A percentile compares a stretch with the other conserved stretches of the same genome.
phyloP scores from a whole-genome alignment of 2,797 vertebrate genomes.

The Nannoperca australis region DNA sequence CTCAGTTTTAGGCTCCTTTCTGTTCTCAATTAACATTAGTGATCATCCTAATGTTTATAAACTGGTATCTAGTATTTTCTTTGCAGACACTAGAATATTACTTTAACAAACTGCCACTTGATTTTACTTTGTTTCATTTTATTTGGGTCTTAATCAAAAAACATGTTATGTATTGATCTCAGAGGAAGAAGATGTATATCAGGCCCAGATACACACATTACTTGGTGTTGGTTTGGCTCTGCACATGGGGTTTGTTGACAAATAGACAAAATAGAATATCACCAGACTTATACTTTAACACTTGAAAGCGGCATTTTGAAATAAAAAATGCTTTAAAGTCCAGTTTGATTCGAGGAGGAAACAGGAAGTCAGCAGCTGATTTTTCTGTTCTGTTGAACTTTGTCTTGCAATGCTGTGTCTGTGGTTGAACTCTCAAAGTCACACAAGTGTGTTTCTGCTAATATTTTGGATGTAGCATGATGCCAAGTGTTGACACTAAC shows the following conservation, averaged over 20 bases:
- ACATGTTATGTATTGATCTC: too few species aligned
- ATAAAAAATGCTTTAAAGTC: background rate
- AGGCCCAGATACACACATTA: too few species aligned
- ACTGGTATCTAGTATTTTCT: background rate
- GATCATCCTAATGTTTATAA: background rate
- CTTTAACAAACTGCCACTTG: background rate
- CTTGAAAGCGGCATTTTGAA: conserved; percentile 7
- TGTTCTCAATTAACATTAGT: background rate
- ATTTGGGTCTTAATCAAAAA: background rate
- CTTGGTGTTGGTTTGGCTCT: too few species aligned
- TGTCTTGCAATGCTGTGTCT: conserved; percentile 66
- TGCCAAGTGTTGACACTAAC: conserved; percentile 54
- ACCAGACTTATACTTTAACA: background rate
- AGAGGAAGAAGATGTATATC: too few species aligned
- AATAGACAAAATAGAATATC: background rate
- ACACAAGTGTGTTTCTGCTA: conserved; percentile 26
- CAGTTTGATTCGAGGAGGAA: background rate
- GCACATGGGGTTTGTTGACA: too few species aligned
- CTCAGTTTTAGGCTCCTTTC: background rate
- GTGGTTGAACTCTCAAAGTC: conserved; percentile 49
- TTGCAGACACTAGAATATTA: background rate
- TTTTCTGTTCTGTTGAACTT: conserved; percentile 30
- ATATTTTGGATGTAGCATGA: conserved; percentile 63
- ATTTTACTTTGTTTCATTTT: background rate
- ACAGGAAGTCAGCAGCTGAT: conserved; percentile 35